Evolutionary conservation across 2,113 vertebrate species (phyloP).

Genomic region (Columba janthina): DNA sequence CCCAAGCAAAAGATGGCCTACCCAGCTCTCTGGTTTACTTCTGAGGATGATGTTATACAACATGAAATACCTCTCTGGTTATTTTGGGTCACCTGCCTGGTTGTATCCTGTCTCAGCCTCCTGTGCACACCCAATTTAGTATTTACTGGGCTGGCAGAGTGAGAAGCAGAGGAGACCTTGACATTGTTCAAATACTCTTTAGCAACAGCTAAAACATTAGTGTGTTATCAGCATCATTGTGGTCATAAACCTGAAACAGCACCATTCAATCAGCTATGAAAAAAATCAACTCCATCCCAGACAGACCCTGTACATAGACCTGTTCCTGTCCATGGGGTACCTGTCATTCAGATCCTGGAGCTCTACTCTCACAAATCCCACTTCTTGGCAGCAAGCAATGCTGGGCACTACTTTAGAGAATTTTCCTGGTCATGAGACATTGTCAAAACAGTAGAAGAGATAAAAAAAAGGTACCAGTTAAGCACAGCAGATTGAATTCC

Average conservation of each 20-base stretch:
- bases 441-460: not conserved
- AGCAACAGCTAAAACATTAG: not conserved
- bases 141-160: rapidly evolving
- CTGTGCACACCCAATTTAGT: not conserved
- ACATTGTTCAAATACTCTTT: not conserved
- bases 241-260: not conserved
- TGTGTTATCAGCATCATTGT: not conserved
- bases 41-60: not conserved
- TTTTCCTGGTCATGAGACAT: not conserved
- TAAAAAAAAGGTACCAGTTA: not conserved
- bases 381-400: not conserved
- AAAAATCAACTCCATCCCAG: not conserved
- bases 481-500: not conserved
- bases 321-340: not conserved
- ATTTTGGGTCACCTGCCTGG: rapidly evolving
- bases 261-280: not conserved
- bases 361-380: not conserved
- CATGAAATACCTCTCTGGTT: not conserved
- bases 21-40: not conserved
- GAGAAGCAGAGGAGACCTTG: not conserved
- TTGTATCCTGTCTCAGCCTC: not conserved
- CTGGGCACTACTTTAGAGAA: not conserved
- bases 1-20: not conserved
- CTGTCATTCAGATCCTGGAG: not conserved
- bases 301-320: rapidly evolving